Conservation (phyloP, 2,113 vertebrate genomes). For the Candoia aspera region DNA sequence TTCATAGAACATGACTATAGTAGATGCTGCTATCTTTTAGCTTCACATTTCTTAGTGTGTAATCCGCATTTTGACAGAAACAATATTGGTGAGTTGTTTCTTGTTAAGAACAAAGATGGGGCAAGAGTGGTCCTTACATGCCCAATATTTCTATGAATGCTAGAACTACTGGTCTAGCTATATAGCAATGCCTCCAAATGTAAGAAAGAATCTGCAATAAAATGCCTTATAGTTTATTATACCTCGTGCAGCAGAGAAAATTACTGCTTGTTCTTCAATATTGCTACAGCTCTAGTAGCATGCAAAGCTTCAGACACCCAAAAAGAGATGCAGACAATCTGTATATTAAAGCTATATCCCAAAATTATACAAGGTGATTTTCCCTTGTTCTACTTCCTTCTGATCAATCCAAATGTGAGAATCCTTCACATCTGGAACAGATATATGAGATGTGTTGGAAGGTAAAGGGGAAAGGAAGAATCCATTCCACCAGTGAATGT, state of each 20-base stretch:
- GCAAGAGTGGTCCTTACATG: not conserved
- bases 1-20: too few species aligned
- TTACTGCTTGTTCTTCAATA: not conserved
- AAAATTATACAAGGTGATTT: not conserved
- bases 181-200: not conserved
- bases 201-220: too few species aligned
- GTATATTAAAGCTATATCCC: not conserved
- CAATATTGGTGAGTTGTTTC: not conserved
- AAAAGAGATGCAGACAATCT: not conserved
- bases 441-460: not conserved
- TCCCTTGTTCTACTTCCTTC: not conserved
- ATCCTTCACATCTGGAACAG: not conserved
- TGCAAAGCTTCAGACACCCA: not conserved
- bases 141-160: not conserved
- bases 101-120: not conserved
- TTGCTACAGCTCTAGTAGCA: not conserved
- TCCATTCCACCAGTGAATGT: not conserved
- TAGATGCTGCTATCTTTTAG: too few species aligned
- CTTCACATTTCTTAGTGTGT: not conserved
- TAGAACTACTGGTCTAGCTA: not conserved
- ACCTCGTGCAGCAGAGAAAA: not conserved
- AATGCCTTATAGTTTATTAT: not conserved
- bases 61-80: not conserved
- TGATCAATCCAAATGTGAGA: not conserved
- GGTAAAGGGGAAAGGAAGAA: not conserved